Conservation (phyloP, 1,140 invertebrate genomes). For the Drosophila santomea region DNA sequence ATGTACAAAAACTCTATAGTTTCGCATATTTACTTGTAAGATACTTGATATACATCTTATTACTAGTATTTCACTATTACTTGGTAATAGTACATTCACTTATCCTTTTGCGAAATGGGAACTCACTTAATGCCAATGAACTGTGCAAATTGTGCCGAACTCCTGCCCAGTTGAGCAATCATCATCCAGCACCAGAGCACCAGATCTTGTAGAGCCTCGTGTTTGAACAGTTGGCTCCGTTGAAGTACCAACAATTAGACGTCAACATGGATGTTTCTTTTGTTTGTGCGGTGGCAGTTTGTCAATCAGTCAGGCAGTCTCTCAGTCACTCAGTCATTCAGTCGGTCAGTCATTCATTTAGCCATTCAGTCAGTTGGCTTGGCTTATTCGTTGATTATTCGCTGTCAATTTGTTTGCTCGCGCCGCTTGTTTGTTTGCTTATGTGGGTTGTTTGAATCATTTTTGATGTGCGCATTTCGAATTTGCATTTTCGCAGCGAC, state of each 20-base stretch:
- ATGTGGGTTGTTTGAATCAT: conserved; percentile 36
- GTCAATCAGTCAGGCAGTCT: conserved; percentile 1
- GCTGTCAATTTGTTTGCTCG: conserved; percentile 35
- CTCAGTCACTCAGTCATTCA: background rate
- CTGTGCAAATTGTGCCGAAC: conserved; percentile 14
- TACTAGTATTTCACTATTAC: no score
- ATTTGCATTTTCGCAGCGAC: conserved; percentile 53
- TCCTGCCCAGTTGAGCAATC: conserved; percentile 1
- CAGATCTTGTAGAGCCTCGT: conserved; percentile 1
- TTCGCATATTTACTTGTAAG: no score
- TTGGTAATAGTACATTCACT: background rate
- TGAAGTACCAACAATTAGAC: conserved; percentile 30
- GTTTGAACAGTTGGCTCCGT: conserved; percentile 33
- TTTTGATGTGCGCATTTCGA: conserved; percentile 52
- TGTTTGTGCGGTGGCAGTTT: conserved; percentile 21
- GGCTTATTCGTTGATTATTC: conserved; percentile 31
- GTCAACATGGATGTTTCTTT: conserved; percentile 27
- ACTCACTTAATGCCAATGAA: background rate
- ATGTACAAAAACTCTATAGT: no score
- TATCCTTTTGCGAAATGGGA: background rate
- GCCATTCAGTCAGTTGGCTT: background rate
- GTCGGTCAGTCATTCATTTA: background rate
- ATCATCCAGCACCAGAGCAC: background rate
- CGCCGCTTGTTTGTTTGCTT: conserved; percentile 37
- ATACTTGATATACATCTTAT: no score